phyloP scores from a whole-genome alignment of 2,113 vertebrate genomes.

The Numenius arquata region DNA sequence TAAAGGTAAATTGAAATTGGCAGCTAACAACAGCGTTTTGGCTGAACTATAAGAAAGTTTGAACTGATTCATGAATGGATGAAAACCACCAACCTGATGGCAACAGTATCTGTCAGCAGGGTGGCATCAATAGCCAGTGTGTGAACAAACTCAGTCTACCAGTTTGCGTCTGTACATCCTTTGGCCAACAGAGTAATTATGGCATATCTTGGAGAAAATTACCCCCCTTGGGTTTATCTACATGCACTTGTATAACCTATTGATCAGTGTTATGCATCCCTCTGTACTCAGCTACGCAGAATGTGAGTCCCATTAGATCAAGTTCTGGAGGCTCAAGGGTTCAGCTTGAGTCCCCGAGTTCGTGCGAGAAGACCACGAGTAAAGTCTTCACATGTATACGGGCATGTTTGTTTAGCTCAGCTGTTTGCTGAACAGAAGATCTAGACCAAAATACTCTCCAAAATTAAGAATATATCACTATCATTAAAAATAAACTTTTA shows the following conservation, averaged over 20 bases:
- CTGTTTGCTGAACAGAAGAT: neutral
- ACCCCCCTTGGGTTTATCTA: neutral
- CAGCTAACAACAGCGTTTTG: neutral
- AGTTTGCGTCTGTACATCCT: neutral
- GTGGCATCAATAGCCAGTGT: neutral
- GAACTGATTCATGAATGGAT: neutral
- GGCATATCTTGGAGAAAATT: neutral
- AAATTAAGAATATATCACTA: neutral
- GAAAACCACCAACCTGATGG: neutral
- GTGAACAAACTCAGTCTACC: neutral
- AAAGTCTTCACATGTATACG: neutral
- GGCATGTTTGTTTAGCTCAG: neutral
- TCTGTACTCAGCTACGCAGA: neutral
- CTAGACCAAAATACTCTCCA: neutral
- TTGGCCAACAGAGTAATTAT: neutral
- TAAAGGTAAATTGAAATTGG: neutral
- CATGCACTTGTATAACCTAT: neutral
- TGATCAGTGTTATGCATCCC: neutral
- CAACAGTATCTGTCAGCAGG: neutral
- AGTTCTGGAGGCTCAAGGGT: neutral
- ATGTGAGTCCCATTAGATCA: neutral
- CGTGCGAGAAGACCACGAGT: accelerated
- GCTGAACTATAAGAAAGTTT: neutral
- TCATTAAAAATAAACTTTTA: neutral
- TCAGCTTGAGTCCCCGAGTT: neutral